Conservation (phyloP, 2,888 invertebrate genomes). For the Oeneis ivallda region DNA sequence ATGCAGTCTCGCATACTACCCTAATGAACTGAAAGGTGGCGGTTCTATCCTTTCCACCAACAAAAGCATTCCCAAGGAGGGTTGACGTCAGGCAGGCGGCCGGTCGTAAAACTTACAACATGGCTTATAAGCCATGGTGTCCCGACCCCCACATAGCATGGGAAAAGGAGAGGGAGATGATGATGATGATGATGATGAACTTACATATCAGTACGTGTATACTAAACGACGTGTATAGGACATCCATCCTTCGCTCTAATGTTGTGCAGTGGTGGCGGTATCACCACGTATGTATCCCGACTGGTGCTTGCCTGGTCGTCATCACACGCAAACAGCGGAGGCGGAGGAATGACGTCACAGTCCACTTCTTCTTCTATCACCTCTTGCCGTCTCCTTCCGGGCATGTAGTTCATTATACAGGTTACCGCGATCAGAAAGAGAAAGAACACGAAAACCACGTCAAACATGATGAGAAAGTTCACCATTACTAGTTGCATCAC, state of each 20-base stretch:
- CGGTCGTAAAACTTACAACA: too few species aligned
- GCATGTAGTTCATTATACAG: slow-evolving; percentile 91
- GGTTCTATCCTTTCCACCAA: too few species aligned
- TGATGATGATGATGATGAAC: too few species aligned
- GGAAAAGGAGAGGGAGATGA: too few species aligned
- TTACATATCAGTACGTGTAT: slow-evolving; percentile 70
- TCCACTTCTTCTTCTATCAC: slow-evolving; percentile 75
- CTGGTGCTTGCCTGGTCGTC: slow-evolving; percentile 58
- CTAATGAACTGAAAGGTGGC: too few species aligned
- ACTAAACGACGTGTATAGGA: slow-evolving; percentile 78
- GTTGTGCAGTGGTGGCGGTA: slow-evolving; percentile 70
- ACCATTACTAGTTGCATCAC: slow-evolving; percentile 93
- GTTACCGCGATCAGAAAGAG: slow-evolving; percentile 92
- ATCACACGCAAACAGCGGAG: slow-evolving; percentile 70
- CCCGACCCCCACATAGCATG: too few species aligned
- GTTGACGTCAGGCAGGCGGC: too few species aligned
- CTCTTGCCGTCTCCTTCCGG: slow-evolving; percentile 80
- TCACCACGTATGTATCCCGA: slow-evolving; percentile 76
- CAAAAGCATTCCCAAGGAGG: too few species aligned
- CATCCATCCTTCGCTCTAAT: slow-evolving; percentile 70
- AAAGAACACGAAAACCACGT: slow-evolving; percentile 93
- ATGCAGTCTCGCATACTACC: too few species aligned
- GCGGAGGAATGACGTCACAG: slow-evolving; percentile 76
- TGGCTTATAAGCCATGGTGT: too few species aligned
- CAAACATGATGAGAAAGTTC: slow-evolving; percentile 93